Evolutionary conservation across 2,113 vertebrate species (phyloP).

Genomic region (Nannospalax galili): DNA sequence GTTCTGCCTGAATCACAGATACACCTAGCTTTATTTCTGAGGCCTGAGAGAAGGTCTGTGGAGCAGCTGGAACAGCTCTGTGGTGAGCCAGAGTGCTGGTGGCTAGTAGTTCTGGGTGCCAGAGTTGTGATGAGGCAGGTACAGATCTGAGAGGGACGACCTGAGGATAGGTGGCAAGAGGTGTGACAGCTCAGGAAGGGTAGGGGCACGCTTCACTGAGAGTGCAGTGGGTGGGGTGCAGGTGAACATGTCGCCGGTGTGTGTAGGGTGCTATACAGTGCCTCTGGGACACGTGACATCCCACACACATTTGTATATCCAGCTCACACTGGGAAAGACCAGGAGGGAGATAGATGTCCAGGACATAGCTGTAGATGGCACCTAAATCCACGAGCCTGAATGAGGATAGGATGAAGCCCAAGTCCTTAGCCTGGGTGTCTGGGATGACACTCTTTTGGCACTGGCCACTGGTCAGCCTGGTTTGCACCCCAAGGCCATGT

Average conservation of each 20-base stretch:
- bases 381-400: not conserved
- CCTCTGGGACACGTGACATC: not conserved
- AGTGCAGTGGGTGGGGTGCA: not conserved
- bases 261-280: not conserved
- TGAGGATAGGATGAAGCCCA: not conserved
- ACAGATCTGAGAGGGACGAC: no score
- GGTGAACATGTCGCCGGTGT: no score
- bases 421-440: no score
- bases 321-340: no score
- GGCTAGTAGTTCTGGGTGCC: not conserved
- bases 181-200: no score
- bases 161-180: not conserved
- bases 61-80: not conserved
- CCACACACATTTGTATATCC: fast-evolving
- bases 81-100: no score
- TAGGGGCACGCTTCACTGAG: not conserved
- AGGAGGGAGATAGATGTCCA: fast-evolving
- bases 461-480: not conserved
- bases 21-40: not conserved
- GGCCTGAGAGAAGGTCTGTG: not conserved
- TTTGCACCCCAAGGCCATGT: not conserved
- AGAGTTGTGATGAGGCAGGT: fast-evolving
- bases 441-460: not conserved
- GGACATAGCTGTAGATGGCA: not conserved
- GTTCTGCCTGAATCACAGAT: not conserved